Percentiles rank a stretch among this genome's conserved stretches.
phyloP scores from a whole-genome alignment of 92 coral and sea anemone species.

The Porites evermanni region DNA sequence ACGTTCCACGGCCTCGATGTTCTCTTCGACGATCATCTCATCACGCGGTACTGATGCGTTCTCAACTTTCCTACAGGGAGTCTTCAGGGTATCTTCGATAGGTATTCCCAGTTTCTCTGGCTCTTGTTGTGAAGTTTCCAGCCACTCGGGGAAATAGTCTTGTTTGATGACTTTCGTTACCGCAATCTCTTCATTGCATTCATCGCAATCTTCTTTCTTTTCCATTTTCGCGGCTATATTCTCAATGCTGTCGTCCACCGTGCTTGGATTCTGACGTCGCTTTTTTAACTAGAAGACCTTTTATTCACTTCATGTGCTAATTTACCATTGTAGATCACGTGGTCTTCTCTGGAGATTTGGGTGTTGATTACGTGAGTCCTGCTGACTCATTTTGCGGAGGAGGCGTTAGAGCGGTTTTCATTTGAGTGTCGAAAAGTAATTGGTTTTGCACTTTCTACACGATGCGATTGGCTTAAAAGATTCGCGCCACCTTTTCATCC shows the following conservation, averaged over 20 bases:
- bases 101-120: background rate
- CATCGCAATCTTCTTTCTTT: constrained; percentile 21
- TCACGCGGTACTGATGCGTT: background rate
- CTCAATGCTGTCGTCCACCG: no score
- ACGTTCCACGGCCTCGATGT: background rate
- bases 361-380: no score
- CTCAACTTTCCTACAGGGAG: background rate
- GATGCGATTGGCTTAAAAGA: no score
- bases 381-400: no score
- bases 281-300: no score
- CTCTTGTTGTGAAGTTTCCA: constrained; percentile 31
- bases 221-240: constrained; percentile 4
- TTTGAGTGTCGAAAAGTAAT: no score
- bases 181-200: constrained; percentile 33
- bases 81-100: background rate
- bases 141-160: constrained; percentile 10
- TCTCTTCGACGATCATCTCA: background rate
- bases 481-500: no score
- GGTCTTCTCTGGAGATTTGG: background rate
- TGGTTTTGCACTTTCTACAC: no score
- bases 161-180: constrained; percentile 11
- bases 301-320: no score
- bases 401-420: no score
- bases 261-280: no score
- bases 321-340: background rate